Conservation (phyloP, 2,797 vertebrate genomes). For the Eidolon dupreanum region DNA sequence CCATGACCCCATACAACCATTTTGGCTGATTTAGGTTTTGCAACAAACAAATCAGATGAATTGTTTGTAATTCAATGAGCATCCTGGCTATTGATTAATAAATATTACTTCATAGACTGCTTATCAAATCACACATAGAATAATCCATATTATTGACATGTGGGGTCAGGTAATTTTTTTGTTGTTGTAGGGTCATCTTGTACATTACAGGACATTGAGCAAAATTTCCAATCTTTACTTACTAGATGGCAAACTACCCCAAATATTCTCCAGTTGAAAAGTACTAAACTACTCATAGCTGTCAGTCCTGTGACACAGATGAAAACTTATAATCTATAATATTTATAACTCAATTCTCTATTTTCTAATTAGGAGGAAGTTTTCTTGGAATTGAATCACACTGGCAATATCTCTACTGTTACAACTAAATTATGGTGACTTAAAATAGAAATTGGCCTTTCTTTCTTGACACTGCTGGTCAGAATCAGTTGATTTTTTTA, state of each 20-base stretch:
- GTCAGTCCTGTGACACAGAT: neutral
- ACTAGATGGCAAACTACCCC: rapidly evolving
- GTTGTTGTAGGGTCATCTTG: neutral
- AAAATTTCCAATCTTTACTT: too few species aligned
- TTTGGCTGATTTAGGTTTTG: neutral
- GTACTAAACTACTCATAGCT: neutral
- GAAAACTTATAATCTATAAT: neutral
- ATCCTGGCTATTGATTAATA: neutral
- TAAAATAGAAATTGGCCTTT: neutral
- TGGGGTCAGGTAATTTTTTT: rapidly evolving
- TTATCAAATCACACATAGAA: neutral
- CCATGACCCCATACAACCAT: neutral
- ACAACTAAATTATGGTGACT: neutral
- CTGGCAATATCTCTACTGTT: neutral
- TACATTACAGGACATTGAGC: too few species aligned
- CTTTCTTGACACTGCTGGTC: neutral
- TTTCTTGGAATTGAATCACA: neutral
- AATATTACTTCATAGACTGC: neutral
- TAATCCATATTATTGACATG: neutral
- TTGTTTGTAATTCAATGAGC: neutral
- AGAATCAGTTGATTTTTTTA: neutral
- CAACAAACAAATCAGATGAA: neutral
- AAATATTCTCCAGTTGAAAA: neutral
- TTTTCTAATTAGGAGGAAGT: neutral
- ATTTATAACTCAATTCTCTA: neutral